Conservation (phyloP, 2,888 invertebrate species). For the Leucoptera coffeella region DNA sequence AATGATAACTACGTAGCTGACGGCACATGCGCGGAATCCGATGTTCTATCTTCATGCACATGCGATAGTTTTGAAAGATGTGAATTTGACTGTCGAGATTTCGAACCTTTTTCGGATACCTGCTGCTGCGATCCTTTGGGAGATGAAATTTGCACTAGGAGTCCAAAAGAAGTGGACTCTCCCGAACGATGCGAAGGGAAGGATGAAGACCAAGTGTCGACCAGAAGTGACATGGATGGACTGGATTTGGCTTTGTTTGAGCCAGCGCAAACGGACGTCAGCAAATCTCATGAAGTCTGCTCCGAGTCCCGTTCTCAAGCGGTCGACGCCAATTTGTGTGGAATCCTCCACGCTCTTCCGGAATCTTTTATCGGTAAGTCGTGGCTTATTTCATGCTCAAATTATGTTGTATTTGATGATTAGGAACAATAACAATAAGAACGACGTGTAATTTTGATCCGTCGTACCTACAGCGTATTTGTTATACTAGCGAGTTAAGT, state of each 20-base stretch:
- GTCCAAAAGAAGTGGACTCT: constrained; percentile 43
- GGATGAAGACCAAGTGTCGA: constrained; percentile 36
- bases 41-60: constrained; percentile 48
- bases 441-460: no score
- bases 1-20: constrained; percentile 30
- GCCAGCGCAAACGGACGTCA: constrained; percentile 39
- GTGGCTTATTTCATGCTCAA: no score
- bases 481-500: no score
- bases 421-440: no score
- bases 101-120: constrained; percentile 56
- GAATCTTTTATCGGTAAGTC: constrained; percentile 31
- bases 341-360: constrained; percentile 29
- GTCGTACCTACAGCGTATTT: no score
- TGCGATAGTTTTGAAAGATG: constrained; percentile 51
- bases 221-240: constrained; percentile 59
- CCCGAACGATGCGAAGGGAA: constrained; percentile 33
- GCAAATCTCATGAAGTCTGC: constrained; percentile 13
- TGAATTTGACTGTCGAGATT: constrained; percentile 51
- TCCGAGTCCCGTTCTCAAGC: constrained; percentile 10
- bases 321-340: constrained; percentile 24
- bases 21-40: constrained; percentile 33
- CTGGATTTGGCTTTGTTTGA: constrained; percentile 62
- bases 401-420: no score
- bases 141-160: constrained; percentile 42
- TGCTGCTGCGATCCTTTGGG: constrained; percentile 51